phyloP scores from a whole-genome alignment of 2,797 vertebrate genomes.

The Pseudocheirus occidentalis region DNA sequence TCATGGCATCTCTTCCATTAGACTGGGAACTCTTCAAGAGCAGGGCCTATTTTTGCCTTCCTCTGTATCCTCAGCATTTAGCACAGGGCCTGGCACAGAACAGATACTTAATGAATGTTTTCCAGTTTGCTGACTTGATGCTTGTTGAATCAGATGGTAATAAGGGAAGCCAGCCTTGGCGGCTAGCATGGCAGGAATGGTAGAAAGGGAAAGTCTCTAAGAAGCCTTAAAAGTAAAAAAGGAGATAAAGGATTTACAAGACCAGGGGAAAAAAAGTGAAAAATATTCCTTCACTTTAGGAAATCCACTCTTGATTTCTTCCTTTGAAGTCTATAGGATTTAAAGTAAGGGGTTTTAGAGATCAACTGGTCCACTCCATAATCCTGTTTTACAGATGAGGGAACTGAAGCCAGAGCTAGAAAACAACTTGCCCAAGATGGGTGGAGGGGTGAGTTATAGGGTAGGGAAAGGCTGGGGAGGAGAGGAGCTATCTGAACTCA shows the following conservation, averaged over 20 bases:
- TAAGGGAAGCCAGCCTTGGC: background rate
- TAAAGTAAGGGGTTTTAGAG: background rate
- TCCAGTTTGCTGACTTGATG: background rate
- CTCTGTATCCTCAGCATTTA: background rate
- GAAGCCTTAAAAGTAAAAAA: conserved; percentile 41
- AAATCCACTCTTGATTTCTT: conserved; percentile 55
- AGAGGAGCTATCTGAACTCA: background rate
- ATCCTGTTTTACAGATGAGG: background rate
- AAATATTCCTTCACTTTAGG: conserved; percentile 45
- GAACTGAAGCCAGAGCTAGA: background rate
- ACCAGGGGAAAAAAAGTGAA: conserved; percentile 47
- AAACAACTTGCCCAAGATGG: background rate
- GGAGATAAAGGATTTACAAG: conserved; percentile 52
- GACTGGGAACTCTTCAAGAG: background rate
- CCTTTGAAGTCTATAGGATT: conserved; percentile 31
- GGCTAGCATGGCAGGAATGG: background rate
- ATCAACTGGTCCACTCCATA: background rate
- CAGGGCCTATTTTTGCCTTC: background rate
- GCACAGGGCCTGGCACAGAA: background rate
- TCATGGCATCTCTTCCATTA: background rate
- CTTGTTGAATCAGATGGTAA: background rate
- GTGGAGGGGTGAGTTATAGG: no score
- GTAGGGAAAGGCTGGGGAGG: background rate
- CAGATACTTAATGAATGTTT: background rate
- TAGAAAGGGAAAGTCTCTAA: conserved; percentile 21